A percentile compares a stretch with the other conserved stretches of the same genome.
phyloP scores from a whole-genome alignment of 2,797 vertebrate genomes.

The Amblyopsis hoosieri region DNA sequence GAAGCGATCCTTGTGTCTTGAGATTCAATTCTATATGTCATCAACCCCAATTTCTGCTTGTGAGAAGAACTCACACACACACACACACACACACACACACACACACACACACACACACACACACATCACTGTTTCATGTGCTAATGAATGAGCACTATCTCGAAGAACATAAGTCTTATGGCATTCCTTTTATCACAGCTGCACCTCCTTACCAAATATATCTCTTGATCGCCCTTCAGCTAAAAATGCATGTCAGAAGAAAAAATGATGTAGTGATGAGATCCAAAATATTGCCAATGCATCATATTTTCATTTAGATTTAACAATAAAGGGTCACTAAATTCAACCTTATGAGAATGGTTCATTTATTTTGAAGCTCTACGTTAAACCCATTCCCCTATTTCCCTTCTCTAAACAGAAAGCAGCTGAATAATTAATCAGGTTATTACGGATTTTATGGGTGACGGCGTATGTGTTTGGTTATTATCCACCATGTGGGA shows the following conservation, averaged over 20 bases:
- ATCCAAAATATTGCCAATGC: too few relatives aligned
- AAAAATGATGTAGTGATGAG: too few relatives aligned
- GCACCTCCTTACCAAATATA: neutral
- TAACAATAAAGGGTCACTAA: neutral
- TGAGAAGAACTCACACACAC: neutral
- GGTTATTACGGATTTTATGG: neutral
- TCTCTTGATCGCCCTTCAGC: too few relatives aligned
- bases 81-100: neutral
- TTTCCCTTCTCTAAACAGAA: conserved; percentile 28
- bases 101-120: neutral
- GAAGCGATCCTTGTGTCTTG: conserved; percentile 23
- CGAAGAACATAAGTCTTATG: neutral
- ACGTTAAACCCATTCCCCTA: conserved; percentile 10
- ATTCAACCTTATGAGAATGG: conserved; percentile 24
- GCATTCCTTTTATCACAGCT: conserved; percentile 2
- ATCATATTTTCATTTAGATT: too few relatives aligned
- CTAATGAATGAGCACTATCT: conserved; percentile 13
- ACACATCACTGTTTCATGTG: neutral
- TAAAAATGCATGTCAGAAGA: too few relatives aligned
- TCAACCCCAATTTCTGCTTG: conserved; percentile 10
- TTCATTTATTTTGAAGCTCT: conserved; percentile 31
- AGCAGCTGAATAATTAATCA: conserved; percentile 5
- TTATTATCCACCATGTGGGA: neutral
- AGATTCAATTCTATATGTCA: conserved; percentile 5
- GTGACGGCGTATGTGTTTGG: neutral